Evolutionary conservation across 1,140 invertebrate genomes (phyloP).

Genomic region (Drosophila kurseongensis): DNA sequence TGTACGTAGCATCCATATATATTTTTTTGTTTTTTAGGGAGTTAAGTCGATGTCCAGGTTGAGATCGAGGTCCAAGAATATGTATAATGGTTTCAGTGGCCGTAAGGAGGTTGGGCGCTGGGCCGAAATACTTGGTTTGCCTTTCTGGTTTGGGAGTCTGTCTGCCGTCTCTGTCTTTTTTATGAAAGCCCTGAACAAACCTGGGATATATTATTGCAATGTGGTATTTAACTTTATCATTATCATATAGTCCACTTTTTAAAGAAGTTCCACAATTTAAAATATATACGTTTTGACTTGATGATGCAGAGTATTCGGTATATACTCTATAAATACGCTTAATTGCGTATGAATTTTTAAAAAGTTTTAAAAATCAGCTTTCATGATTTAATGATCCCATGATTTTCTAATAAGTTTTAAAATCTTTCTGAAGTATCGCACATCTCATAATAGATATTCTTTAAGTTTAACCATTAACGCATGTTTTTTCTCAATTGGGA

Average conservation of each 20-base stretch:
- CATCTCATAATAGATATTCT: too few relatives aligned
- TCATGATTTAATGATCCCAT: too few relatives aligned
- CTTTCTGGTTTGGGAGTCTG: neutral
- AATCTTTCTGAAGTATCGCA: too few relatives aligned
- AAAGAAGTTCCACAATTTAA: neutral
- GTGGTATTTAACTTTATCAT: neutral
- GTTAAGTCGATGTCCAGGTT: slow-evolving; percentile 5
- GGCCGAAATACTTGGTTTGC: slow-evolving; percentile 1
- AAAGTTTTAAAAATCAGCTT: too few relatives aligned
- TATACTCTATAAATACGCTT: too few relatives aligned
- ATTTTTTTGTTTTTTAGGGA: slow-evolving; percentile 13
- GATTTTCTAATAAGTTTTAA: too few relatives aligned
- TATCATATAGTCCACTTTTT: too few relatives aligned
- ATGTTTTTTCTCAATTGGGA: too few relatives aligned
- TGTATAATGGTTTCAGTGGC: neutral
- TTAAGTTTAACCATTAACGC: too few relatives aligned
- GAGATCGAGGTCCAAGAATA: neutral
- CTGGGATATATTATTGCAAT: slow-evolving; percentile 20
- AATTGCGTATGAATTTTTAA: too few relatives aligned
- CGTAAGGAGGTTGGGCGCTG: neutral
- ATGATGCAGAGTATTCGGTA: too few relatives aligned
- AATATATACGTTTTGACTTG: too few relatives aligned
- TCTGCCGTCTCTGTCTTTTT: slow-evolving; percentile 17
- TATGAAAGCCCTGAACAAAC: slow-evolving; percentile 50
- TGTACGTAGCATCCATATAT: slow-evolving; percentile 47